phyloP scores from a whole-genome alignment of 2,888 invertebrate species.

The Diachrysia chrysitis region DNA sequence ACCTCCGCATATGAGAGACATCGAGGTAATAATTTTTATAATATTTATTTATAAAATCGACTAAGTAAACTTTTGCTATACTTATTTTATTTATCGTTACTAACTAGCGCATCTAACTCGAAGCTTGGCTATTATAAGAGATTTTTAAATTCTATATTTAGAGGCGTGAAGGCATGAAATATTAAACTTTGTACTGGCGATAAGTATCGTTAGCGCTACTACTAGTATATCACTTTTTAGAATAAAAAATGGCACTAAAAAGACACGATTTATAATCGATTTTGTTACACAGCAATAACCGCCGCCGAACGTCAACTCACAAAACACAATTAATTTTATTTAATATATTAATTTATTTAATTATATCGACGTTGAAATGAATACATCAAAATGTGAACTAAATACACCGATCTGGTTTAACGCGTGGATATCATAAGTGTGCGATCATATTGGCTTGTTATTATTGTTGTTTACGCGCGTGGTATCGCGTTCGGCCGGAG shows the following conservation, averaged over 20 bases:
- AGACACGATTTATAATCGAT: conserved; percentile 84
- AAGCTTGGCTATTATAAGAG: conserved; percentile 69
- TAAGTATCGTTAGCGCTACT: conserved; percentile 78
- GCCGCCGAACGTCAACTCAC: conserved; percentile 59
- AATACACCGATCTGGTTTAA: conserved; percentile 79
- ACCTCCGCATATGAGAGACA: conserved; percentile 88
- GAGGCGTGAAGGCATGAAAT: conserved; percentile 85
- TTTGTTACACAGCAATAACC: conserved; percentile 67
- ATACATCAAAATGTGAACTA: conserved; percentile 70
- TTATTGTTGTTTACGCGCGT: conserved; percentile 80
- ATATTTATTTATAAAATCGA: conserved; percentile 65
- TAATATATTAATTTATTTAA: conserved; percentile 56
- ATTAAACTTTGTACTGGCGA: conserved; percentile 87
- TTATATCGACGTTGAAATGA: conserved; percentile 61
- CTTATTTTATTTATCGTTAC: conserved; percentile 47
- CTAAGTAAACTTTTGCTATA: conserved; percentile 55
- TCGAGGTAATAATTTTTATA: conserved; percentile 64
- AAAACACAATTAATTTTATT: conserved; percentile 47
- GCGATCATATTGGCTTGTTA: conserved; percentile 77
- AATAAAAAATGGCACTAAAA: conserved; percentile 86
- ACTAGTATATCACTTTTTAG: conserved; percentile 76
- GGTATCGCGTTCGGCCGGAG: conserved; percentile 67
- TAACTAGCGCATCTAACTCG: conserved; percentile 83
- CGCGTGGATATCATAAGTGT: conserved; percentile 74
- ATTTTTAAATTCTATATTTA: conserved; percentile 69